These are phyloP conservation scores for Campylomormyrus tamandua DNA, from an alignment of 2,113 vertebrate genomes.

Conservation along the genomic window DNA sequence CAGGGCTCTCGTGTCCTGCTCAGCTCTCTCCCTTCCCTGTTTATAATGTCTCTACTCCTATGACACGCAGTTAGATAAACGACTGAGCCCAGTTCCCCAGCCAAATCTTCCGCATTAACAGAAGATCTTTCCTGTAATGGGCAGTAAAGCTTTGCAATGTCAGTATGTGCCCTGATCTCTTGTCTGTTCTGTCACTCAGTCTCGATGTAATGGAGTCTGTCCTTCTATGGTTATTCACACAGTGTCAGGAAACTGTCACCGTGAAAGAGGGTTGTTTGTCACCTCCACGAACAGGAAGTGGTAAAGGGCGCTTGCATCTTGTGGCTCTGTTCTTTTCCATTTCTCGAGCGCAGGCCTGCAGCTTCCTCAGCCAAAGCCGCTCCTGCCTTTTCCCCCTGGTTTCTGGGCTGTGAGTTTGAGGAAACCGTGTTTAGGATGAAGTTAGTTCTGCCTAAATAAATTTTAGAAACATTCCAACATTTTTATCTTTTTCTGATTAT, in stretches of 20 bases:
- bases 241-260: not conserved
- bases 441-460: not conserved
- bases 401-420: not conserved
- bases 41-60: not conserved
- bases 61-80: not conserved
- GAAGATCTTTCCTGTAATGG: not conserved
- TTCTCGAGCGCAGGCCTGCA: not conserved
- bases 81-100: not conserved
- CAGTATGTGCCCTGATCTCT: not conserved
- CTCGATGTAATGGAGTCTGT: not conserved
- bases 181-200: not conserved
- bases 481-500: not conserved
- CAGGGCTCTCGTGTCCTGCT: not conserved
- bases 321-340: not conserved
- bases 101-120: not conserved
- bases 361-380: not conserved
- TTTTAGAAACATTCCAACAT: not conserved
- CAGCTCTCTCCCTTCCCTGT: not conserved
- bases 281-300: not conserved
- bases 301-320: not conserved
- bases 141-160: not conserved
- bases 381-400: not conserved
- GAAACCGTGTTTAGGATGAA: not conserved
- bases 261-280: not conserved
- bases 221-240: not conserved